Evolutionary conservation across 1,140 invertebrate species (phyloP).

Genomic region (Zaprionus vittiger): DNA sequence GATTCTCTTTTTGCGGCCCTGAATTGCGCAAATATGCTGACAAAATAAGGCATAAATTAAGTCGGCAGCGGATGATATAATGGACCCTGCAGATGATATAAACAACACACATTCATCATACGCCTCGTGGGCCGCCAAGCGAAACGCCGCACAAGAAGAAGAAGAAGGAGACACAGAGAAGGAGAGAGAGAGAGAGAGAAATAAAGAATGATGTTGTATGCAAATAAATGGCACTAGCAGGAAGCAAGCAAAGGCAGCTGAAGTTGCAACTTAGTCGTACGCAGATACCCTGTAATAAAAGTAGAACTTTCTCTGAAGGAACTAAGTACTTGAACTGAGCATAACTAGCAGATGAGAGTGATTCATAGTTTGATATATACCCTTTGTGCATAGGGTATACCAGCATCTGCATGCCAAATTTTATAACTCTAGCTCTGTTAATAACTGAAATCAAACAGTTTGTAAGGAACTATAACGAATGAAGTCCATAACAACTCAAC

Average conservation of each 20-base stretch:
- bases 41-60: conserved; percentile 63
- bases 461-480: too few relatives aligned
- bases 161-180: background rate
- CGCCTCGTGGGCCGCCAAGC: conserved; percentile 58
- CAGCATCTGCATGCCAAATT: background rate
- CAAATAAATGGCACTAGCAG: conserved; percentile 42
- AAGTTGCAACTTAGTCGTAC: background rate
- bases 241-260: background rate
- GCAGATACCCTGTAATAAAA: background rate
- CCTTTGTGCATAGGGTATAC: background rate
- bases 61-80: background rate
- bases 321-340: too few relatives aligned
- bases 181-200: background rate
- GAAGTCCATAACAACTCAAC: too few relatives aligned
- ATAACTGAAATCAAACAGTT: background rate
- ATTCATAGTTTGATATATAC: background rate
- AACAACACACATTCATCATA: conserved; percentile 65
- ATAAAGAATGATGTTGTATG: conserved; percentile 44
- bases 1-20: conserved; percentile 16
- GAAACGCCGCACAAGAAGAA: conserved; percentile 45
- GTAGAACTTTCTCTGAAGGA: background rate
- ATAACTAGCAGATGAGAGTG: background rate
- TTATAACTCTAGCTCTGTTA: background rate
- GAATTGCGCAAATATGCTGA: conserved; percentile 60
- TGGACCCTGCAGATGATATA: conserved; percentile 33